These are phyloP conservation scores for Cyclopterus lumpus DNA, from an alignment of 2,797 vertebrate species.

Conservation along the genomic window DNA sequence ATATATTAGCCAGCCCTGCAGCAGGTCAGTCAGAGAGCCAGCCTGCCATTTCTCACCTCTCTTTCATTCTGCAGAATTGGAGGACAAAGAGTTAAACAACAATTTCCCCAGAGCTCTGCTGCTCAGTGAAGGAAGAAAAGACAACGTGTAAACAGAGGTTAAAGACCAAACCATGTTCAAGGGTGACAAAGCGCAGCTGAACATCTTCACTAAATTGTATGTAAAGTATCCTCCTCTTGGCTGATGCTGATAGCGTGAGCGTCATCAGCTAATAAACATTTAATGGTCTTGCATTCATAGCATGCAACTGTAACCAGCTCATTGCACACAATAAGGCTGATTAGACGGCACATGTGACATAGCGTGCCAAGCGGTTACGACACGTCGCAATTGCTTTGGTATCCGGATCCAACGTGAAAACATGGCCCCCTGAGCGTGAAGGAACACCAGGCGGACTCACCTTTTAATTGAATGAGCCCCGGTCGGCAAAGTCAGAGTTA, in stretches of 20 bases:
- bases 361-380: slow-evolving; percentile 26
- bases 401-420: not conserved
- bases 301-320: slow-evolving; percentile 28
- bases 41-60: slow-evolving; percentile 15
- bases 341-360: slow-evolving; percentile 32
- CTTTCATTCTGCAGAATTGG: slow-evolving; percentile 20
- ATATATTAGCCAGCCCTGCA: slow-evolving; percentile 33
- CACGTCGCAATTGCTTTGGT: slow-evolving; percentile 22
- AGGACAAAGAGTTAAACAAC: slow-evolving; percentile 42
- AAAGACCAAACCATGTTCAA: slow-evolving; percentile 36
- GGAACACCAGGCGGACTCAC: slow-evolving; percentile 19
- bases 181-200: slow-evolving; percentile 33
- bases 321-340: slow-evolving; percentile 23
- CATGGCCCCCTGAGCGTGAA: not conserved
- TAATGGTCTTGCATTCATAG: slow-evolving; percentile 30
- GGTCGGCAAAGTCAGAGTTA: slow-evolving; percentile 46
- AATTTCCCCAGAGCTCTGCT: slow-evolving; percentile 30
- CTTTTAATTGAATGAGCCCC: slow-evolving; percentile 32
- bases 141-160: slow-evolving; percentile 42
- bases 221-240: slow-evolving; percentile 7
- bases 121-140: slow-evolving; percentile 43
- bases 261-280: slow-evolving; percentile 50
- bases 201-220: slow-evolving; percentile 31
- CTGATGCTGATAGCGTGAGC: slow-evolving; percentile 22
- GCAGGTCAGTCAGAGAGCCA: slow-evolving; percentile 33